Evolutionary conservation across 2,888 invertebrate species (phyloP), one percentile per base, ranked within the genome.

Genomic region (Cybosia mesomella): DNA sequence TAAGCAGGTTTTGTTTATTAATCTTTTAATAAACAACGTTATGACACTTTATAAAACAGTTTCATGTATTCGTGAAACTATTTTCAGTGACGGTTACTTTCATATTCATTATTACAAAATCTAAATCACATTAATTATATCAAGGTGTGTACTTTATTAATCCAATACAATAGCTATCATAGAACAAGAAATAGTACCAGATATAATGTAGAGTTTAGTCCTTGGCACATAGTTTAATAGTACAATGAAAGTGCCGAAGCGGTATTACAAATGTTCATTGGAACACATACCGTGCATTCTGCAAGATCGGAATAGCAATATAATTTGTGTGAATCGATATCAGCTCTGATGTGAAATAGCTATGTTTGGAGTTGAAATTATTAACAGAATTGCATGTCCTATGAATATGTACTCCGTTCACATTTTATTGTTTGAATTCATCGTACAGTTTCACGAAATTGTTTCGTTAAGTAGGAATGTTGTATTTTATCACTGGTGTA

Each of bases 211-310:
- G 53, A 71, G 28, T 75, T 71, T 67, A 70, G 68, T 70, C 64
- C 60, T 72, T 71, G 76, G 77, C 76, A 77, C 76, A 84, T 84
- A 83, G 84, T 85, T 77, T 70, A 80, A 79, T 76, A 76, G 79
- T 71, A 85, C 83, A 82, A 83, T 82, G 80, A 75, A 79, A 81
- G 74, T 80, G 75, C 82, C 71, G 74, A 68, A 74, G 73, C 73
- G 70, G 73, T 78, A 76, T 79, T 76, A 73, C 79, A 74, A 83
- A 80, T 81, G 76, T 81, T 81, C 83, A 82, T 79, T 79, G 81
- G 78, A 82, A 79, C 83, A 80, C 85, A 85, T 85, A 79, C 84
- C 83, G 67, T 73, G 76, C 84, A 86, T 88, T 87, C 85, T 83
- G 74, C 71, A 75, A 76, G 80, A 77, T 75, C 74, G 77, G 75